Percentiles rank a stretch among this genome's conserved stretches.
Evolutionary conservation across 2,888 invertebrate species (phyloP).

Genomic region (Hololepta plana): DNA sequence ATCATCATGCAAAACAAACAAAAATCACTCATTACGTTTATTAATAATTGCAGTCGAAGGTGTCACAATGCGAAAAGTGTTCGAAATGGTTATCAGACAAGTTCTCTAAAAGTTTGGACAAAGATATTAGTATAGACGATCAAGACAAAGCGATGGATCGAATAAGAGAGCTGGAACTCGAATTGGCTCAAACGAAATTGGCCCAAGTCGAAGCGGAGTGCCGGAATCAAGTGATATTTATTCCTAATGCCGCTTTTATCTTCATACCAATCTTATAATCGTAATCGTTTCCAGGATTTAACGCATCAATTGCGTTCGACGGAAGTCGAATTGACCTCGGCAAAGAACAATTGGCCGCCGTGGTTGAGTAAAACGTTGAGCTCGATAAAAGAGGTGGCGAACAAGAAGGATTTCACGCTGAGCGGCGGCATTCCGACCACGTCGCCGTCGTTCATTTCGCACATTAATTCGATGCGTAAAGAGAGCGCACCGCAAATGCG

Average conservation of each 20-base stretch:
- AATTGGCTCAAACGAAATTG: constrained; percentile 90
- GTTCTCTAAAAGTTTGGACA: no score
- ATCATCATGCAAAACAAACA: no score
- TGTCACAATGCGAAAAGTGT: constrained; percentile 37
- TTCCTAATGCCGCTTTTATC: neutral
- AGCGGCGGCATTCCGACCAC: constrained; percentile 16
- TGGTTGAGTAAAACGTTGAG: constrained; percentile 90
- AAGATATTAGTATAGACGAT: no score
- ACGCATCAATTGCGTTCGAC: constrained; percentile 78
- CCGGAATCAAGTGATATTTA: constrained; percentile 56
- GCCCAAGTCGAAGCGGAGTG: constrained; percentile 96
- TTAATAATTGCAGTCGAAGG: constrained; percentile 28
- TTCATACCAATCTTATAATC: constrained; percentile 2
- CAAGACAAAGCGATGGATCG: constrained; percentile 39
- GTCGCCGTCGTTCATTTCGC: constrained; percentile 25
- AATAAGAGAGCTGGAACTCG: constrained; percentile 80
- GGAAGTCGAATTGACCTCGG: constrained; percentile 52
- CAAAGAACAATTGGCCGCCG: constrained; percentile 65
- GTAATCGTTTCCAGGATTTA: constrained; percentile 41
- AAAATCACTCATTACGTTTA: constrained; percentile 3
- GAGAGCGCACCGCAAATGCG: constrained; percentile 28
- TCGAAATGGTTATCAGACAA: constrained; percentile 12
- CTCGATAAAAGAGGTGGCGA: constrained; percentile 54
- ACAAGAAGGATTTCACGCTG: constrained; percentile 30
- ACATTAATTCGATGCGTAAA: constrained; percentile 25